Conservation (phyloP, 2,113 vertebrate species). For the Petrocephalus zakoni region DNA sequence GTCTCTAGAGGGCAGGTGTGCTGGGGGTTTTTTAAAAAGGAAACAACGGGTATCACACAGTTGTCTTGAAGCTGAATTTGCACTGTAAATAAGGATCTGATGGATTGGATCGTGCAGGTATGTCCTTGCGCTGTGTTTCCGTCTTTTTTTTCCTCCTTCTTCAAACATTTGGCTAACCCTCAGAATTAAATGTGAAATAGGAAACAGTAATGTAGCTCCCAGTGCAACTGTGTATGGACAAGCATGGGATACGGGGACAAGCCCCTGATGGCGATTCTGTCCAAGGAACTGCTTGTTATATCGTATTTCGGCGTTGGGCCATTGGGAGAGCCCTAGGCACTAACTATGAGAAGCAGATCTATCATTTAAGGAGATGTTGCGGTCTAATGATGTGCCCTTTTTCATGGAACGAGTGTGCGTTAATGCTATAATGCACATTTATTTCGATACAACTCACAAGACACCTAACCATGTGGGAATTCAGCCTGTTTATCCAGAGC, state of each 20-base stretch:
- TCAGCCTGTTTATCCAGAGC: conserved; percentile 10
- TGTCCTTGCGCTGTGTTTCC: conserved; percentile 45
- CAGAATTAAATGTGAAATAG: background rate
- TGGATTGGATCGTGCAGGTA: conserved; percentile 42
- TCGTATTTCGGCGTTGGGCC: background rate
- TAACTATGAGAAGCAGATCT: background rate
- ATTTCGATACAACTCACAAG: background rate
- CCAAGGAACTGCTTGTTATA: background rate
- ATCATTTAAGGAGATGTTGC: background rate
- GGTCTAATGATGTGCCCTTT: background rate
- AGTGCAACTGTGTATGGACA: background rate
- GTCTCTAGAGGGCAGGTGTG: conserved; percentile 63
- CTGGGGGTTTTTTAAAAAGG: conserved; percentile 56
- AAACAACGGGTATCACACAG: conserved; percentile 49
- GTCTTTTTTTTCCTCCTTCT: background rate
- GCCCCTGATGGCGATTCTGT: background rate
- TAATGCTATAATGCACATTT: conserved; percentile 1
- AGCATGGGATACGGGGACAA: background rate
- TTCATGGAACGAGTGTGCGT: background rate
- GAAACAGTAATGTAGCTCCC: background rate
- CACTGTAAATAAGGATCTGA: conserved; percentile 43
- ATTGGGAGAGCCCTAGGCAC: background rate
- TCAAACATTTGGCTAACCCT: conserved; percentile 16
- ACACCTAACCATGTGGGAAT: conserved; percentile 1
- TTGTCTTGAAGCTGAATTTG: conserved; percentile 49